A percentile compares a stretch with the other conserved stretches of the same genome.
Conservation (phyloP, 2,797 vertebrate genomes). For the Oryzias sinensis region DNA sequence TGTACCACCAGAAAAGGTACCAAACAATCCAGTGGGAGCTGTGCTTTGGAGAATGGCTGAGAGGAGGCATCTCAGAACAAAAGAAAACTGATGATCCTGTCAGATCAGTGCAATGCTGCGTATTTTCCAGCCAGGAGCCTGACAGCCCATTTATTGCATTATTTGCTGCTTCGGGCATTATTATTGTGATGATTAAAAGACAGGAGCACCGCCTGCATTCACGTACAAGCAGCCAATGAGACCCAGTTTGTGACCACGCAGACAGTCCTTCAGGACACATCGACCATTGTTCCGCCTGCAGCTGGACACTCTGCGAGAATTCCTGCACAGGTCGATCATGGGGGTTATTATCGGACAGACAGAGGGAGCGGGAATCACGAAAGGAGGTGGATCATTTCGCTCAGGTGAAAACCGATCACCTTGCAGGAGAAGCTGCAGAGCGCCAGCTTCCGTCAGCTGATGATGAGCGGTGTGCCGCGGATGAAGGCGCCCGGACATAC, state of each 20-base stretch:
- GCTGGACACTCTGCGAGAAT: constrained; percentile 48
- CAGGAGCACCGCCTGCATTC: constrained; percentile 14
- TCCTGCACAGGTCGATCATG: constrained; percentile 36
- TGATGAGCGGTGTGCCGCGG: constrained; percentile 46
- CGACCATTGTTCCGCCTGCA: constrained; percentile 57
- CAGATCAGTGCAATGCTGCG: constrained; percentile 28
- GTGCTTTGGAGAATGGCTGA: constrained; percentile 38
- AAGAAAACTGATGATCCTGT: constrained; percentile 44
- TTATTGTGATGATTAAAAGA: constrained; percentile 1
- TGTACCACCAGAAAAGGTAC: constrained; percentile 6
- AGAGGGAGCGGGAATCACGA: constrained; percentile 2
- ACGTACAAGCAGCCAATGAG: not conserved
- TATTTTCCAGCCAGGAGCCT: constrained; percentile 37
- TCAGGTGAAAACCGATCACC: no score
- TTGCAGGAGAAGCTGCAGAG: constrained; percentile 12
- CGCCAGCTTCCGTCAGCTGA: constrained; percentile 57
- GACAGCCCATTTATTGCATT: constrained; percentile 53
- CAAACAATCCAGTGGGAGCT: constrained; percentile 25
- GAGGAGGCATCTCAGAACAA: constrained; percentile 61
- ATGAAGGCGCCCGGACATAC: constrained; percentile 47
- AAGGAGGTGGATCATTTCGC: no score
- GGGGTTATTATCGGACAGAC: constrained; percentile 24
- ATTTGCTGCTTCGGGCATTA: constrained; percentile 35
- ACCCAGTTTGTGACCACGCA: constrained; percentile 1
- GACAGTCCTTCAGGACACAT: constrained; percentile 39